Percentiles rank a stretch among this genome's conserved stretches.
These are phyloP conservation scores for Lophotriccus pileatus DNA, from an alignment of 2,797 vertebrate genomes.

Conservation along the genomic window DNA sequence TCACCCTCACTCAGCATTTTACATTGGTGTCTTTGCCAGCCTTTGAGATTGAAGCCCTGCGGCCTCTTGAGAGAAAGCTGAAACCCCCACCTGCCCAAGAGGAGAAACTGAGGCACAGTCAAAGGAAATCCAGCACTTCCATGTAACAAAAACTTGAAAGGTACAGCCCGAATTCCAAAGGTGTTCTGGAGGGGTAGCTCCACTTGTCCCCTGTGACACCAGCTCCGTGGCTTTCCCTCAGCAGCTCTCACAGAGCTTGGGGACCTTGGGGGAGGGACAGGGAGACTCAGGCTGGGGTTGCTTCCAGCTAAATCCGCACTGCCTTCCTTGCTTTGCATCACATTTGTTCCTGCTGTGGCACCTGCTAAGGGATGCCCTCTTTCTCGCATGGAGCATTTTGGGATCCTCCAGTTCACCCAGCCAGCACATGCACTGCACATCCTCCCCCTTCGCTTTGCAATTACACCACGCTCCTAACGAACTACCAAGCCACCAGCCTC, in stretches of 20 bases:
- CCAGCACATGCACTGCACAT: background rate
- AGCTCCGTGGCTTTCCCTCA: background rate
- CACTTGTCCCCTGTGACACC: background rate
- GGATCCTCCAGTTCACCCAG: background rate
- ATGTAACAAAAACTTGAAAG: background rate
- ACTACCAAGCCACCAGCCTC: background rate
- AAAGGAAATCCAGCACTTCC: background rate
- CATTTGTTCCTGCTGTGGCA: background rate
- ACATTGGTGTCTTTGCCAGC: background rate
- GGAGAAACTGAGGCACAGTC: background rate
- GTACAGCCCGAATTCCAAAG: background rate
- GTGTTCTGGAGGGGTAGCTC: background rate
- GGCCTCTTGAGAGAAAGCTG: background rate
- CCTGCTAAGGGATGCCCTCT: background rate
- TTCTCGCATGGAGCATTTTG: rapidly evolving
- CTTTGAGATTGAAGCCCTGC: background rate
- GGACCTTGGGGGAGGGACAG: background rate
- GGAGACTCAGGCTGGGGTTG: background rate
- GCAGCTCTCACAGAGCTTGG: background rate
- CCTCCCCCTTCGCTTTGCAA: rapidly evolving
- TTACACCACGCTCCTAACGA: background rate
- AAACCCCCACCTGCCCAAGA: background rate
- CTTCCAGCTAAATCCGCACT: background rate
- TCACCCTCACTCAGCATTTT: background rate
- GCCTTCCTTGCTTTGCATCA: background rate